phyloP scores from a whole-genome alignment of 1,140 invertebrate genomes.

The Lepidurus packardi region DNA sequence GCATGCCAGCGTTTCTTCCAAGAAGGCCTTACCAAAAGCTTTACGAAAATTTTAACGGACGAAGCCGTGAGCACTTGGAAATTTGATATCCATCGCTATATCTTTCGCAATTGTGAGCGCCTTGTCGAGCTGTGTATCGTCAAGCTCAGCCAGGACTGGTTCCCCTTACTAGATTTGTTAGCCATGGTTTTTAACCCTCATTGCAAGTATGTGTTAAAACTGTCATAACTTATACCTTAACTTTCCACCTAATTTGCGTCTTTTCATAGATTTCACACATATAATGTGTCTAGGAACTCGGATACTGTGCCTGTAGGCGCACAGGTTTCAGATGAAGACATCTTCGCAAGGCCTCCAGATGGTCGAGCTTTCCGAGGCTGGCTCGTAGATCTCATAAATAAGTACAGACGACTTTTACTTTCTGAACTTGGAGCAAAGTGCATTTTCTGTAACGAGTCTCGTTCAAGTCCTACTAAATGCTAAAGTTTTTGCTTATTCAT shows the following conservation, averaged over 20 bases:
- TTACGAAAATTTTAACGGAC: conserved; percentile 96
- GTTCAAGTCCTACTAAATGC: no score
- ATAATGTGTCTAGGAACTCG: conserved; percentile 74
- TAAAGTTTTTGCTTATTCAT: no score
- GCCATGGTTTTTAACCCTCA: conserved; percentile 89
- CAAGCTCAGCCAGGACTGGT: conserved; percentile 88
- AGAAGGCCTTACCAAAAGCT: conserved; percentile 88
- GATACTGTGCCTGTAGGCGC: conserved; percentile 64
- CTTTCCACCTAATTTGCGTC: conserved; percentile 29
- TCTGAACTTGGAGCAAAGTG: conserved; percentile 40
- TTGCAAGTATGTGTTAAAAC: conserved; percentile 64
- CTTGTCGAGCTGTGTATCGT: conserved; percentile 85
- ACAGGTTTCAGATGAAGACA: conserved; percentile 62
- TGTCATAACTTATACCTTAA: conserved; percentile 31
- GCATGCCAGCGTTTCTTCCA: conserved; percentile 91
- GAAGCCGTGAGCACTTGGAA: conserved; percentile 98
- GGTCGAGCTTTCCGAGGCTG: conserved; percentile 69
- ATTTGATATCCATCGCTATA: conserved; percentile 91
- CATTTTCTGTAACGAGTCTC: no score
- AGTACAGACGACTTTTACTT: conserved; percentile 45
- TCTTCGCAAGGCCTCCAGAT: conserved; percentile 75
- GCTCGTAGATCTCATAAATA: conserved; percentile 93
- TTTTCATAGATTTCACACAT: conserved; percentile 77
- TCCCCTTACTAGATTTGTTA: conserved; percentile 83
- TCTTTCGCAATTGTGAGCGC: conserved; percentile 85